Evolutionary conservation across 2,888 invertebrate genomes (phyloP).

Genomic region (Dicycla oo): DNA sequence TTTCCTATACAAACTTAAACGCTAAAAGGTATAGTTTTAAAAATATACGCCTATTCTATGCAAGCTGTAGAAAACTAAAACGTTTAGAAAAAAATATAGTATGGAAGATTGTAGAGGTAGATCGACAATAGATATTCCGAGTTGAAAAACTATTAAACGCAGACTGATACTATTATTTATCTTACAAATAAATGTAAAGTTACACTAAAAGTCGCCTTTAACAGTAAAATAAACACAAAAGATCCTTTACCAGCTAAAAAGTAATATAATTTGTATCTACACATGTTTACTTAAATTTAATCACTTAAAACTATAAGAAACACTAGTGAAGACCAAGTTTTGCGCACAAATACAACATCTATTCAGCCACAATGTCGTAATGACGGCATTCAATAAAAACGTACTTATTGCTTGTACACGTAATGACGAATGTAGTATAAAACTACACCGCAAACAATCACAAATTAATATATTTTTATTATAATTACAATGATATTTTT

Average conservation of each 20-base stretch:
- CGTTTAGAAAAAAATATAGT: slow-evolving; percentile 54
- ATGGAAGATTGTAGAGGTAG: slow-evolving; percentile 70
- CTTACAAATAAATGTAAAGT: slow-evolving; percentile 44
- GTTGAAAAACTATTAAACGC: slow-evolving; percentile 31
- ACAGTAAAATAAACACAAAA: slow-evolving; percentile 56
- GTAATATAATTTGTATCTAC: slow-evolving; percentile 55
- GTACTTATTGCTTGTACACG: slow-evolving; percentile 90
- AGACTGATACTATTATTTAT: slow-evolving; percentile 22
- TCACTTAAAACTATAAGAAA: slow-evolving; percentile 64
- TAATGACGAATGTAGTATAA: slow-evolving; percentile 78
- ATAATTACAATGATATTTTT: slow-evolving; percentile 75
- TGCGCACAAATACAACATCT: slow-evolving; percentile 88
- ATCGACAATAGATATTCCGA: slow-evolving; percentile 43
- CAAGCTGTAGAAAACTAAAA: slow-evolving; percentile 49
- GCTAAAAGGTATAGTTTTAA: slow-evolving; percentile 55
- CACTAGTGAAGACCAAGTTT: slow-evolving; percentile 83
- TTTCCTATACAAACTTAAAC: slow-evolving; percentile 57
- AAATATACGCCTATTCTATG: slow-evolving; percentile 49
- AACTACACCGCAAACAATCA: slow-evolving; percentile 86
- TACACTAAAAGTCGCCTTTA: slow-evolving; percentile 34
- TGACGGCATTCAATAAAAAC: slow-evolving; percentile 86
- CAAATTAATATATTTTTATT: slow-evolving; percentile 78
- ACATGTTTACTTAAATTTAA: slow-evolving; percentile 64
- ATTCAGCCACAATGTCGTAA: slow-evolving; percentile 81
- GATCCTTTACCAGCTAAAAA: slow-evolving; percentile 51